Evolutionary conservation across 2,797 vertebrate genomes (phyloP), one percentile per base, ranked within the genome.

Genomic region (Miichthys miiuy): DNA sequence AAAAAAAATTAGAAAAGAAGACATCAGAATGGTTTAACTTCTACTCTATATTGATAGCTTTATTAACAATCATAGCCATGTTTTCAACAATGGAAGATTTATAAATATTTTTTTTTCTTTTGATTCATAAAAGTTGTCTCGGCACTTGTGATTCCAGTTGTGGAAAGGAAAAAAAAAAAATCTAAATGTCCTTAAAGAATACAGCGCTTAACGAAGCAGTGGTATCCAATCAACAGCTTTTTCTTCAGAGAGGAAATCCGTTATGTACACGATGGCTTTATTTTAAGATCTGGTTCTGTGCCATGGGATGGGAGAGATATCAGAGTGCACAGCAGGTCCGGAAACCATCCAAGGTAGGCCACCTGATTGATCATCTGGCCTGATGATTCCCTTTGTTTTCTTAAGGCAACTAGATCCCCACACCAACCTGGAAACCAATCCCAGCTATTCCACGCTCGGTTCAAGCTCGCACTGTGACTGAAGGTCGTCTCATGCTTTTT

Each of bases 21-120:
- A 88, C 91, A 87, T 93, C 76, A 90, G 84, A 88, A 91, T 86
- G 86, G 86, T 87, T 94, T 83, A 88, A 89, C 86, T 91, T 95
- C 94, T 95, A 94, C 86, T 91, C 95, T 95, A 95, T 90, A 91
- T 83, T 85, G 81, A 92, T 93, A 91, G 93, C 86, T 95, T 96
- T 96, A 96, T 96, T 94, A 91, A 95, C 94, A 96, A 95, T 95
- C 90, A 95, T 88, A 92, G 86, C 91, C 93, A 93, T 92, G 89
- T 92, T 93, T 95, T 91, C 86, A 93, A 95, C 94, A 95, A 92
- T 92, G 86, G 92, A 92, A 94, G 93, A 95, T 94, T 95, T 88
- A 96, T 96, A 96, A 96, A 96, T 96, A 96, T 92, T 92, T 91
- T 88, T 85, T 77, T 86, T 82, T 79, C 73, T 91, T 92, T 93